Base-by-base conservation (phyloP, 2,113 vertebrate species). In the Emydura subglobosa region DNA sequence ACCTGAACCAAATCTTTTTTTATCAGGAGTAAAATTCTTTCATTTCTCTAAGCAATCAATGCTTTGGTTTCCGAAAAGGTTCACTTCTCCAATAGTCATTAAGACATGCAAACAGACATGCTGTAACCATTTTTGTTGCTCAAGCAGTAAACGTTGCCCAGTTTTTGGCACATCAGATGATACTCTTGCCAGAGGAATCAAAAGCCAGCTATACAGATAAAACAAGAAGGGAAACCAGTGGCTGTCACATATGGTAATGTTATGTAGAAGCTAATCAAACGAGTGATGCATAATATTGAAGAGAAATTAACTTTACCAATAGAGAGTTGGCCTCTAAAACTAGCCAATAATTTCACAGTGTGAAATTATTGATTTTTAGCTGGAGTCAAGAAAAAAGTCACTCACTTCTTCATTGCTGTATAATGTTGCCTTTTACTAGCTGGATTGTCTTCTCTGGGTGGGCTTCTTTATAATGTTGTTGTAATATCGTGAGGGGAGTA, bases 311-410 rank as follows among this genome's bases (percentile, higher is more conserved):
- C 47, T 89, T 84, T 87, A 51, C 29, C 88, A 57, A 78, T 83
- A 24, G 7, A 25, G 1, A 6, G 42, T 79, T 34, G 61, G 82
- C 53, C 80, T 79, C 50, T 86, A n/a, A 78, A 95, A 82, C 10
- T 74, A 83, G 6, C 3, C 81, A 79, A 49, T 59, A 49, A 31
- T 39, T 51, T 82, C 54, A 90, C 49, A 19, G 19, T 47, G 49
- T 42, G 25, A 94, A 92, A 95, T 79, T 42, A 87, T 92, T 92
- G 27, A 59, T 93, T 95, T 95, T 92, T 80, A 83, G 29, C 50
- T 79, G 29, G 59, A 91, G 87, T 86, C 24, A 2, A 83, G 83
- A 95, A 94, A 95, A 94, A 92, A 81, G 72, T 84, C 29, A 42
- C 29, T 87, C 81, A 2, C 3, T 19, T 94, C 74, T 89, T 55